Percentiles rank a stretch among this genome's conserved stretches.
Evolutionary conservation across 2,797 vertebrate genomes (phyloP).

Genomic region (Limosa lapponica): DNA sequence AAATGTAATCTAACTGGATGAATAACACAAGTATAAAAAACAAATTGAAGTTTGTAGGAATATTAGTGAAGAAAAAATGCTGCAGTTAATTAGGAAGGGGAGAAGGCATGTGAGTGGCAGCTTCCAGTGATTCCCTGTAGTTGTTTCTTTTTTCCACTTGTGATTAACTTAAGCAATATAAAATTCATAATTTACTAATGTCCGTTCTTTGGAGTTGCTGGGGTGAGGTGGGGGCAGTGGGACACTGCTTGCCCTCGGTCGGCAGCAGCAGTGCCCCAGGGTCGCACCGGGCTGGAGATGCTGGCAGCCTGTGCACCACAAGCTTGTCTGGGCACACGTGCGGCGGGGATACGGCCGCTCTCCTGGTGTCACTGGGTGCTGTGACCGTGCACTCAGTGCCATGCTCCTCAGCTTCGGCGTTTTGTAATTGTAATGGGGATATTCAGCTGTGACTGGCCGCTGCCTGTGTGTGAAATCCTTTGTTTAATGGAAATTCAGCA

Average conservation of each 20-base stretch:
- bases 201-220: neutral
- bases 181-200: neutral
- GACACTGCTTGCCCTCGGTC: no score
- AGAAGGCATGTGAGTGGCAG: neutral
- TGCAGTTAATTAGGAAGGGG: neutral
- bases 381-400: rapidly evolving
- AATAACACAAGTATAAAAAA: neutral
- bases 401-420: neutral
- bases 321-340: rapidly evolving
- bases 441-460: neutral
- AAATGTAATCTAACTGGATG: neutral
- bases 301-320: neutral
- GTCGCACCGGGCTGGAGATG: rapidly evolving
- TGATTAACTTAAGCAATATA: neutral
- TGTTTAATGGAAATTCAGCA: neutral
- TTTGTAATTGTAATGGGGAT: neutral
- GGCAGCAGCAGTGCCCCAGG: neutral
- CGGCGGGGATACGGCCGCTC: rapidly evolving
- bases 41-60: neutral
- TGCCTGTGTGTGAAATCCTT: neutral
- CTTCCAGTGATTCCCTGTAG: neutral
- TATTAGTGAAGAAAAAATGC: neutral
- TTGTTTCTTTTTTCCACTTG: neutral
- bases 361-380: neutral
- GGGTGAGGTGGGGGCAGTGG: neutral